Evolutionary conservation across 2,113 vertebrate genomes (phyloP).

Genomic region (Phylloscopus trochilus): DNA sequence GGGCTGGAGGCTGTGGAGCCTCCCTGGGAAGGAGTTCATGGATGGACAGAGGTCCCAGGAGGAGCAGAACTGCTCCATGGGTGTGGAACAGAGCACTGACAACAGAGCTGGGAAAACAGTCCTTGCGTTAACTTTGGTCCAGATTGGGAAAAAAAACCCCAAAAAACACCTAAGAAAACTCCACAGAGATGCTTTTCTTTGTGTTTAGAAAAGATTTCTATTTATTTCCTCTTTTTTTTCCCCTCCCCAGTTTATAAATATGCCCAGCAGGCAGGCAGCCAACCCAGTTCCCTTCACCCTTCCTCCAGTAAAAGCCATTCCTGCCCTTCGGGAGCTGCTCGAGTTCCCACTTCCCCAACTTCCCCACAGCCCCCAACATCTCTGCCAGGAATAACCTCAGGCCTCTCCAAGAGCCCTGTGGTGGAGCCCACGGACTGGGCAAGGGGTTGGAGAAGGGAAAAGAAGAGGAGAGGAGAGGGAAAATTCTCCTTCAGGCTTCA

Average conservation of each 20-base stretch:
- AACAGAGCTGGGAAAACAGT: background rate
- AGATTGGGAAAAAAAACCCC: rapidly evolving
- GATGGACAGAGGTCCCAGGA: background rate
- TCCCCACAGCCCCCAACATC: background rate
- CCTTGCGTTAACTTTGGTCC: background rate
- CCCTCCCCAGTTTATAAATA: conserved; percentile 14
- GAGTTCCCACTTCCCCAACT: background rate
- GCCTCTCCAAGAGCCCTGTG: background rate
- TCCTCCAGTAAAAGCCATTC: background rate
- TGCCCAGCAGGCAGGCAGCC: background rate
- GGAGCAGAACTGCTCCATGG: background rate
- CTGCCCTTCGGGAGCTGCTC: background rate
- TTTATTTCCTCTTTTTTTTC: conserved; percentile 24
- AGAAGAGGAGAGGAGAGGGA: background rate
- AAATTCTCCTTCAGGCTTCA: conserved; percentile 77
- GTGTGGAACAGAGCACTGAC: background rate
- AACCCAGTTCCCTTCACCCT: background rate
- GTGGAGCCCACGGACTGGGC: background rate
- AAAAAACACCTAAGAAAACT: background rate
- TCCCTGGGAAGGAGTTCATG: background rate
- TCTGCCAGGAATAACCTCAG: background rate
- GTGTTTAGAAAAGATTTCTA: background rate
- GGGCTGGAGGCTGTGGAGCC: background rate
- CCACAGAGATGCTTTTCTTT: background rate
- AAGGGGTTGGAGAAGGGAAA: background rate